Conservation (phyloP, 2,113 vertebrate genomes). For the Anthoscopus minutus region DNA sequence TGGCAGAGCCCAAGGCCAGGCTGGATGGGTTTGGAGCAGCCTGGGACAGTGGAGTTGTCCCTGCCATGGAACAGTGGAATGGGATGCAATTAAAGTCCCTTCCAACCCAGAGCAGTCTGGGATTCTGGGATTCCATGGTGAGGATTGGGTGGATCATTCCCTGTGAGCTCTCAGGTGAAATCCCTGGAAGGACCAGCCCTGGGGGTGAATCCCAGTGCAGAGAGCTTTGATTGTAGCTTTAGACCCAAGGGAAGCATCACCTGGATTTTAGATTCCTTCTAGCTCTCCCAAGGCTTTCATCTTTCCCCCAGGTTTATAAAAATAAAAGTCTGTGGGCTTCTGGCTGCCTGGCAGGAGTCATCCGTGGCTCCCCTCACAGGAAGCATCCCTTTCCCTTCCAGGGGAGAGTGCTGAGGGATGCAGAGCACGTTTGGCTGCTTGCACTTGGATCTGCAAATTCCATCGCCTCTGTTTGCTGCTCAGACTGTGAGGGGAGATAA, state of each 20-base stretch:
- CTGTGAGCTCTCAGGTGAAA: background rate
- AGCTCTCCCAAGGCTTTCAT: background rate
- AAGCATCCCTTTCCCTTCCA: background rate
- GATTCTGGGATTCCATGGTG: background rate
- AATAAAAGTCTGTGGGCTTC: background rate
- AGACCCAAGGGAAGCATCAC: background rate
- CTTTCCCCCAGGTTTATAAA: background rate
- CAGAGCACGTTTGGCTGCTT: background rate
- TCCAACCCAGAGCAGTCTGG: background rate
- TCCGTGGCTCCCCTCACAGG: background rate
- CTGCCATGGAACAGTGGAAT: background rate
- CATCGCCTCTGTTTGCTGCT: background rate
- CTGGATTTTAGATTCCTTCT: background rate
- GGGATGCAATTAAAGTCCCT: fast-evolving
- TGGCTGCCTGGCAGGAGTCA: background rate
- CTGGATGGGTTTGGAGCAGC: background rate
- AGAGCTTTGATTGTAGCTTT: background rate
- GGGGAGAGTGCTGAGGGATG: background rate
- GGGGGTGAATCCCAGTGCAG: background rate
- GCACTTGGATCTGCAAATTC: background rate
- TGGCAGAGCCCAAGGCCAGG: background rate
- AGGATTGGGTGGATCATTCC: background rate
- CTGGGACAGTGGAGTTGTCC: background rate
- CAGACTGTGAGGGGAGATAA: background rate
- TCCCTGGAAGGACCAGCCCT: background rate